Base-by-base conservation (phyloP, 2,888 invertebrate genomes). In the Odontomyia ornata region DNA sequence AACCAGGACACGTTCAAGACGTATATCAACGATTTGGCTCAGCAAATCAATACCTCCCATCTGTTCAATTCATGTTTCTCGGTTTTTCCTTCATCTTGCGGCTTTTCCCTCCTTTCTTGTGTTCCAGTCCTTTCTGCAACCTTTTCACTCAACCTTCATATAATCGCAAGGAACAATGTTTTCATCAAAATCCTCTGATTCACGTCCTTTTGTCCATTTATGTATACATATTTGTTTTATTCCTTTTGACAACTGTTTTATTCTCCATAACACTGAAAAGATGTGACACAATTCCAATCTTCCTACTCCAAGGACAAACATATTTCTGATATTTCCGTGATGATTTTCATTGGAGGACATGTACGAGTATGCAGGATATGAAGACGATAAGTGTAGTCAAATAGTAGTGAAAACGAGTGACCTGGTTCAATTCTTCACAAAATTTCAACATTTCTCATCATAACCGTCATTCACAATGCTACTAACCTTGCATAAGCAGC, bases 401-500 rank as follows among this genome's bases (percentile, higher is more conserved):
- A 56, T 25, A 28, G 43, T 69, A 47, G 46, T 25, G 18, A 65
- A 36, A 36, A 27, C 46, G 73, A 73, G 30, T 73, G 73, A 57
- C 57, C 73, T 57, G 73, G 52, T 57, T 72, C 72, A 30, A 71
- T 72, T n/a, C 52, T 36, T 36, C 36, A 5, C 36, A 3, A 9
- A 3, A 36, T 5, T 36, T 25, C 30, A 60, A 57, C 21, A 60
- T 36, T 36, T 43, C 43, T 21, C 57, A 60, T 28, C 18, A 28
- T 56, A 9, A 52, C 46, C 52, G 47, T 71, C 72, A 72, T 72
- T 56, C 43, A 30, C 18, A 23, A 13, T 9, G 36, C 36, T 36
- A 60, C 73, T 73, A 73, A 73, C 73, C 73, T 73, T 73, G 73
- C 73, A 60, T 21, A 60, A 73, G 73, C 9, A 57, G 46, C 27